These are phyloP conservation scores for Pelodytes ibericus DNA, from an alignment of 2,797 vertebrate species.

Conservation along the genomic window DNA sequence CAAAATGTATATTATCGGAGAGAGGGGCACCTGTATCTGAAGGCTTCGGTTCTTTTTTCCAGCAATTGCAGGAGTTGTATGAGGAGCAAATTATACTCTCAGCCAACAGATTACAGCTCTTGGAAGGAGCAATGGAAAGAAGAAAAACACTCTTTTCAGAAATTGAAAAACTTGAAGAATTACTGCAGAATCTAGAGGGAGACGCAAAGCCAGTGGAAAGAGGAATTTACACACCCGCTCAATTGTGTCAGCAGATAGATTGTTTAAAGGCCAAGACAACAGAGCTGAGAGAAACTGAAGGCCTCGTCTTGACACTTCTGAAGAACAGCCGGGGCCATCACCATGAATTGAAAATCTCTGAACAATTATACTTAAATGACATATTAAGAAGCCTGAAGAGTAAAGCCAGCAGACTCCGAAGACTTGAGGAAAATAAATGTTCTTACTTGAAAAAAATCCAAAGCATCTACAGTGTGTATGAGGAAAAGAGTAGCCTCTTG, in stretches of 20 bases:
- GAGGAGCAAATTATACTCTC: slow-evolving; percentile 77
- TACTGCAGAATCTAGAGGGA: slow-evolving; percentile 71
- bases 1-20: slow-evolving; percentile 68
- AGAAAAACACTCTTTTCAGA: slow-evolving; percentile 80
- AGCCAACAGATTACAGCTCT: slow-evolving; percentile 72
- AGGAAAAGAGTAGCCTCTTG: slow-evolving; percentile 60
- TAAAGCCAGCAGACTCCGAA: slow-evolving; percentile 63
- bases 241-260: slow-evolving; percentile 66
- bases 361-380: slow-evolving; percentile 71
- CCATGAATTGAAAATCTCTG: slow-evolving; percentile 68
- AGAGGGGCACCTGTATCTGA: slow-evolving; percentile 71
- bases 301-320: slow-evolving; percentile 72
- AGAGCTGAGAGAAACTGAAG: slow-evolving; percentile 74
- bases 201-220: slow-evolving; percentile 60
- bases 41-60: slow-evolving; percentile 72
- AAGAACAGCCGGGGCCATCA: slow-evolving; percentile 70
- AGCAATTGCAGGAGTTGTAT: slow-evolving; percentile 76
- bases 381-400: slow-evolving; percentile 68
- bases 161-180: slow-evolving; percentile 78
- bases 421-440: slow-evolving; percentile 67
- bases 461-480: slow-evolving; percentile 62
- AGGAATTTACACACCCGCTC: slow-evolving; percentile 61
- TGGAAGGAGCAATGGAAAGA: slow-evolving; percentile 81
- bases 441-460: slow-evolving; percentile 60
- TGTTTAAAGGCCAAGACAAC: slow-evolving; percentile 71